Evolutionary conservation across 2,888 invertebrate species (phyloP).

Genomic region (Anorthoa munda): DNA sequence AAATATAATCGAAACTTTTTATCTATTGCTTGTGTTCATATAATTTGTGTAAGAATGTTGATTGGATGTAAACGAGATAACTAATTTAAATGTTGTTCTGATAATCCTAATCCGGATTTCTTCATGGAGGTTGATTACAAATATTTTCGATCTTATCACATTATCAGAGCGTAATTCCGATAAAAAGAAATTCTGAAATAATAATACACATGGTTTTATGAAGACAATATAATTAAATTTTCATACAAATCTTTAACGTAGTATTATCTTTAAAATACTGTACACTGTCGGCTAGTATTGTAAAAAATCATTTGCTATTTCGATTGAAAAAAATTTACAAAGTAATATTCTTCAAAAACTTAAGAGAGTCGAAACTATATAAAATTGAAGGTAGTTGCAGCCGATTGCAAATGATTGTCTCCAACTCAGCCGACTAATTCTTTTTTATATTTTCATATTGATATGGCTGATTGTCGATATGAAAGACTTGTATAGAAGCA

Average conservation of each 20-base stretch:
- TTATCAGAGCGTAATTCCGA: conserved; percentile 23
- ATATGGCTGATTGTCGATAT: conserved; percentile 94
- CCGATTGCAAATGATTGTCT: conserved; percentile 81
- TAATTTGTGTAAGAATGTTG: conserved; percentile 14
- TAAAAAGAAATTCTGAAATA: conserved; percentile 67
- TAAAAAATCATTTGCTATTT: conserved; percentile 82
- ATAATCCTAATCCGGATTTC: conserved; percentile 45
- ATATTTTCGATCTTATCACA: background rate
- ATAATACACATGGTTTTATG: conserved; percentile 85
- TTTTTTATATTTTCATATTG: conserved; percentile 90
- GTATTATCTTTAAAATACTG: conserved; percentile 95
- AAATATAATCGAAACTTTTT: conserved; percentile 8
- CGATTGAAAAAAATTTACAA: conserved; percentile 64
- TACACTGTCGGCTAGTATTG: conserved; percentile 90
- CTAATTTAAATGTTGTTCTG: conserved; percentile 21
- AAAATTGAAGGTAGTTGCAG: conserved; percentile 38
- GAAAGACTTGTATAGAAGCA: conserved; percentile 88
- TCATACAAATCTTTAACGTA: conserved; percentile 96
- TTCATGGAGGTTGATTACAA: conserved; percentile 13
- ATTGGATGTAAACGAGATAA: conserved; percentile 28
- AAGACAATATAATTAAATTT: conserved; percentile 93
- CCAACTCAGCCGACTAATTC: conserved; percentile 83
- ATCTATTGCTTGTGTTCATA: conserved; percentile 26
- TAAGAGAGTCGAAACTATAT: conserved; percentile 58
- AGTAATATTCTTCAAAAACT: conserved; percentile 75